Evolutionary conservation across 2,797 vertebrate species (phyloP).

Genomic region (Serranus cabrilla): DNA sequence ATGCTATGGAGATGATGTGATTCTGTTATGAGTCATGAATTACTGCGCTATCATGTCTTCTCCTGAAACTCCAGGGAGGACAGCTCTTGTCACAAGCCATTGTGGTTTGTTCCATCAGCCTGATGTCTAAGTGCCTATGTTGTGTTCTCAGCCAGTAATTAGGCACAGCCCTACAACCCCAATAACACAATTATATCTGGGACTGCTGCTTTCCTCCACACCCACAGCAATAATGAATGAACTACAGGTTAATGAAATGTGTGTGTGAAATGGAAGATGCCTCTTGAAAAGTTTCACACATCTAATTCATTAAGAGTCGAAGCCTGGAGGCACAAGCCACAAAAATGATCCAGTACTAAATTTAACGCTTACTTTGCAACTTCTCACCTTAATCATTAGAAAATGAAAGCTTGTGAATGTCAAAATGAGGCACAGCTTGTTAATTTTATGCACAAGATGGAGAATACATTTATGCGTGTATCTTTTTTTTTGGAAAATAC

Average conservation of each 20-base stretch:
- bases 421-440: constrained; percentile 57
- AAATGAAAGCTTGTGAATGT: constrained; percentile 65
- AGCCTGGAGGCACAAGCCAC: constrained; percentile 53
- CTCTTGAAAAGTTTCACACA: constrained; percentile 70
- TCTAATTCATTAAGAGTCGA: constrained; percentile 70
- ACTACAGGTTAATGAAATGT: constrained; percentile 83
- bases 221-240: constrained; percentile 79
- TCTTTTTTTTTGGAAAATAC: constrained; percentile 35
- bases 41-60: constrained; percentile 67
- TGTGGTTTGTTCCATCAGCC: constrained; percentile 76
- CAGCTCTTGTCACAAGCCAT: constrained; percentile 76
- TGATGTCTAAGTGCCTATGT: constrained; percentile 76
- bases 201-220: constrained; percentile 68
- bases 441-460: constrained; percentile 66
- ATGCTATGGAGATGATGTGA: constrained; percentile 69
- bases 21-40: constrained; percentile 70
- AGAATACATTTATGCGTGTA: constrained; percentile 47
- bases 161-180: constrained; percentile 75
- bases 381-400: constrained; percentile 66
- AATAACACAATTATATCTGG: constrained; percentile 80
- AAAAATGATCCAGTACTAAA: constrained; percentile 43
- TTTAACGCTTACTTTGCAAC: constrained; percentile 57
- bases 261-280: constrained; percentile 69
- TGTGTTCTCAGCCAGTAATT: constrained; percentile 81
- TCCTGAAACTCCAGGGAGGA: constrained; percentile 70